Conservation (phyloP, 64 coral and sea anemone species). For the Porites australiensis region DNA sequence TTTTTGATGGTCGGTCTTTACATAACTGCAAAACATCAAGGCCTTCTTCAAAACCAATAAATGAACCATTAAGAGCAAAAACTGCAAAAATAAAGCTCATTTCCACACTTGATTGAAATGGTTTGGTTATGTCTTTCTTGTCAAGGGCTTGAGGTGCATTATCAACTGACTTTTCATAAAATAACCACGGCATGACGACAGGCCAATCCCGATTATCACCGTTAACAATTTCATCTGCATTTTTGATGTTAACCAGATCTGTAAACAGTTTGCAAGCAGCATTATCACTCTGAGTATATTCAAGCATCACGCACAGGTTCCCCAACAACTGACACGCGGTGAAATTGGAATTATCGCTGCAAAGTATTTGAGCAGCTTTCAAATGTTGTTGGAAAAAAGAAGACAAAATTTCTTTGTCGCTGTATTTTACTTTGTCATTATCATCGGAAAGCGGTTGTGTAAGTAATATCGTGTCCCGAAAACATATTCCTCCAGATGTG, state of each 20-base stretch:
- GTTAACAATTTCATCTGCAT: neutral
- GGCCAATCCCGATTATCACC: slow-evolving; percentile 78
- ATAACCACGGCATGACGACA: slow-evolving; percentile 93
- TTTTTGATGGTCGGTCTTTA: slow-evolving; percentile 81
- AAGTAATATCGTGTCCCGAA: neutral
- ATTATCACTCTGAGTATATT: slow-evolving; percentile 53
- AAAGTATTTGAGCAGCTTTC: slow-evolving; percentile 75
- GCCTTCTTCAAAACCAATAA: slow-evolving; percentile 75
- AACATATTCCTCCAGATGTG: slow-evolving; percentile 74
- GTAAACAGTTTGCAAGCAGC: slow-evolving; percentile 73
- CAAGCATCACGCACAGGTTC: slow-evolving; percentile 89
- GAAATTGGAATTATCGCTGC: slow-evolving; percentile 71
- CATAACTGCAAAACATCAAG: slow-evolving; percentile 72
- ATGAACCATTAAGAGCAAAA: slow-evolving; percentile 85
- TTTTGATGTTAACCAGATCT: slow-evolving; percentile 39
- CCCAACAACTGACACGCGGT: slow-evolving; percentile 95
- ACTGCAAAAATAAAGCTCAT: slow-evolving; percentile 72
- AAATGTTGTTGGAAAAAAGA: slow-evolving; percentile 78
- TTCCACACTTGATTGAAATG: slow-evolving; percentile 63
- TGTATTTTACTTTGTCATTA: slow-evolving; percentile 64
- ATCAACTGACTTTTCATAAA: slow-evolving; percentile 51
- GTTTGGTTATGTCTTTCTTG: slow-evolving; percentile 67
- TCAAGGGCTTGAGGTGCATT: slow-evolving; percentile 68
- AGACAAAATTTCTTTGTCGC: slow-evolving; percentile 51
- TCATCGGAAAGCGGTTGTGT: no score